A percentile compares a stretch with the other conserved stretches of the same genome.
Evolutionary conservation across 2,888 invertebrate species (phyloP).

Genomic region (Sycophila texana): DNA sequence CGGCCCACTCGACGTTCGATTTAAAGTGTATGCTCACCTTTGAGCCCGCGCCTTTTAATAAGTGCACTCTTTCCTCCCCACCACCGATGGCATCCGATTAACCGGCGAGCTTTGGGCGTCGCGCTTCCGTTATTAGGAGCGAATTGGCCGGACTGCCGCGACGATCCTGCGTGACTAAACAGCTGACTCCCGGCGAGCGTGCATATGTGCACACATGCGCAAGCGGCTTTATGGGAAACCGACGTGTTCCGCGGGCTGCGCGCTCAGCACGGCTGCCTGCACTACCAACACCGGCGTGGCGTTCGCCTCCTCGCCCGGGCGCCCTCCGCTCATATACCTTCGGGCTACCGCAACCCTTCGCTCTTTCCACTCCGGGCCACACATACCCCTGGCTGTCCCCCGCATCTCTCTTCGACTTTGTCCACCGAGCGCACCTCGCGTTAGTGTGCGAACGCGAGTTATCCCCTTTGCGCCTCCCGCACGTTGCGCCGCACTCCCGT

Average conservation of each 20-base stretch:
- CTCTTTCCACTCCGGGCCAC: background rate
- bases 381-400: background rate
- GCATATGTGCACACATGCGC: constrained; percentile 1
- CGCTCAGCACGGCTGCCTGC: background rate
- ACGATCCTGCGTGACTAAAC: constrained; percentile 64
- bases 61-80: constrained; percentile 10
- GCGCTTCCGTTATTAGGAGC: constrained; percentile 68
- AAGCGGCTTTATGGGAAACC: constrained; percentile 18
- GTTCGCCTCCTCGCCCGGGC: no score
- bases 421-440: background rate
- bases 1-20: constrained; percentile 64
- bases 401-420: background rate
- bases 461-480: background rate
- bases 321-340: constrained; percentile 19
- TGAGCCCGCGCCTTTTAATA: constrained; percentile 20
- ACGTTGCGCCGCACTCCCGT: background rate
- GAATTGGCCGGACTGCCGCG: constrained; percentile 61
- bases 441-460: no score
- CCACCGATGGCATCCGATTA: constrained; percentile 44
- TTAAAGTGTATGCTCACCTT: constrained; percentile 48
- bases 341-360: constrained; percentile 28
- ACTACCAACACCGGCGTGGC: no score
- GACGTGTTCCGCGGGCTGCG: constrained; percentile 35
- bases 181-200: constrained; percentile 60
- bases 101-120: constrained; percentile 12